Base-by-base conservation (phyloP, 2,113 vertebrate species). In the Pundamilia nyererei region DNA sequence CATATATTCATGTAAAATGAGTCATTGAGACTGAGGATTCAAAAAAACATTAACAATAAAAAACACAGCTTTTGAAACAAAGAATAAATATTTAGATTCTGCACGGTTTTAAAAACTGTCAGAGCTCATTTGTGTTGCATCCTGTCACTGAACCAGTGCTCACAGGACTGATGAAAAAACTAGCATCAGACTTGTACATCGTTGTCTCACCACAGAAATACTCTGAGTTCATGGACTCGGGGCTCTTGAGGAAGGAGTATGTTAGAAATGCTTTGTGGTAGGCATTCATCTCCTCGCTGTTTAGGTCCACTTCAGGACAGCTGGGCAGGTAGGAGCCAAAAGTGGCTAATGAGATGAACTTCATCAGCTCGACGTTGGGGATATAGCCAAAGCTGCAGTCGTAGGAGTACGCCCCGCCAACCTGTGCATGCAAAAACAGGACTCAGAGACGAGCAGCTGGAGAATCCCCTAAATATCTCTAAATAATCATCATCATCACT, bases 371-470 rank as follows among this genome's bases (percentile, higher is more conserved):
- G 85, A 99, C 97, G 0, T 99, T 99, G 75, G 98, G 98, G 88
- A 99, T 97, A 0, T 99, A 98, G 49, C 99, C 98, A 88, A 99
- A 99, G 94, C 98, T 99, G 95, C 98, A 99, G 89, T 99, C 98
- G 0, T 99, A 99, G 0, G 98, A 99, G 94, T 99, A 99, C 2
- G 98, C 97, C 11, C 98, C 98, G 0, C 98, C 98, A 38, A 99
- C 98, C 99, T 99, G 62, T 14, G 33, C 12, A 9, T 12, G 13
- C 6, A 24, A 5, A 55, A 15, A 77, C 33, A 47, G 5, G 45
- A 47, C 26, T 15, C 2, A 38, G 14, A n/a, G 15, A 38, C 10
- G 6, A 75, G 24, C 26, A 54, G 70, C 56, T 4, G 60, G 21
- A 72, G 12, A 72, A 45, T 9, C 8, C 35, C 68, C 68, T 45